Conservation (phyloP, 2,797 vertebrate species). For the Pseudocheirus occidentalis region DNA sequence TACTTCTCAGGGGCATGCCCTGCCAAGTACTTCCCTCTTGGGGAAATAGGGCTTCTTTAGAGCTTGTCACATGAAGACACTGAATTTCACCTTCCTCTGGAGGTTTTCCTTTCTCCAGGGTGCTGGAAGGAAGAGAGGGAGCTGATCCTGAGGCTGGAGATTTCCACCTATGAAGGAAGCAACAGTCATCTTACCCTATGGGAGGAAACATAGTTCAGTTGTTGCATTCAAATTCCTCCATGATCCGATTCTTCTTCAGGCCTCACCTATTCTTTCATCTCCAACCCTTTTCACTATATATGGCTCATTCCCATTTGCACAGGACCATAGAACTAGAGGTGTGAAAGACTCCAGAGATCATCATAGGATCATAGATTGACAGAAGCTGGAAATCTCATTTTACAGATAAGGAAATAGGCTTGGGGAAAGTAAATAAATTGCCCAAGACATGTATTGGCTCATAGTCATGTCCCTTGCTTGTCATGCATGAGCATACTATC, state of each 20-base stretch:
- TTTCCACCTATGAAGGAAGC: background rate
- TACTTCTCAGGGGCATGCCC: constrained; percentile 65
- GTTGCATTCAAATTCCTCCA: background rate
- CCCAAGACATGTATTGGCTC: background rate
- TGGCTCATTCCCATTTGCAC: background rate
- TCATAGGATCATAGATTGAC: background rate
- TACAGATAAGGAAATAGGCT: background rate
- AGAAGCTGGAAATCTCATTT: background rate
- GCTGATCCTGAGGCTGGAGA: constrained; percentile 33
- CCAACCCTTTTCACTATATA: background rate
- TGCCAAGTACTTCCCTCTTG: constrained; percentile 61
- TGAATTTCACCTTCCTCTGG: constrained; percentile 68
- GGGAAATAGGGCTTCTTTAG: constrained; percentile 45
- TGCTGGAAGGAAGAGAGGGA: constrained; percentile 60
- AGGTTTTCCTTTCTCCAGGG: constrained; percentile 60
- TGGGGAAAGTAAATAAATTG: background rate
- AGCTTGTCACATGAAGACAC: constrained; percentile 57
- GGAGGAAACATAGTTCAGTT: constrained; percentile 5
- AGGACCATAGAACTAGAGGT: background rate
- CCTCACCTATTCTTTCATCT: rapidly evolving
- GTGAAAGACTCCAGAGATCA: background rate
- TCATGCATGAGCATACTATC: background rate
- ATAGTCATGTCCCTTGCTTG: background rate
- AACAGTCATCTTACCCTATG: background rate
- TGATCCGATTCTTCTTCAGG: rapidly evolving